A percentile compares a stretch with the other conserved stretches of the same genome.
These are phyloP conservation scores for Xestia rhomboidea DNA, from an alignment of 2,888 invertebrate genomes.

Conservation along the genomic window DNA sequence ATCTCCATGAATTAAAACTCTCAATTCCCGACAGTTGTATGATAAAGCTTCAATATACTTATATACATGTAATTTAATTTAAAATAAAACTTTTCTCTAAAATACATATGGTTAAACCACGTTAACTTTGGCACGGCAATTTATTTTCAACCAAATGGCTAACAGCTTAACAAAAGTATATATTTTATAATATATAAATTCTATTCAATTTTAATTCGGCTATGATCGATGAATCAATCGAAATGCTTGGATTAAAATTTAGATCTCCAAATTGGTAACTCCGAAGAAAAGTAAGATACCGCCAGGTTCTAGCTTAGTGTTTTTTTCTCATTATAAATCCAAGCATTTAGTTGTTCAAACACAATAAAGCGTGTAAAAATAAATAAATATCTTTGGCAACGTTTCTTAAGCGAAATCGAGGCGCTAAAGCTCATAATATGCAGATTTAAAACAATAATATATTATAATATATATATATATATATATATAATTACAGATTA, in stretches of 20 bases:
- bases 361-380: conserved; percentile 60
- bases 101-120: conserved; percentile 73
- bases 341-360: conserved; percentile 46
- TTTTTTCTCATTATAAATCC: conserved; percentile 23
- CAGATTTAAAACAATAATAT: conserved; percentile 60
- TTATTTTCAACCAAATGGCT: conserved; percentile 68
- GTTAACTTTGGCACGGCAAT: conserved; percentile 81
- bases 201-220: conserved; percentile 65
- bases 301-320: neutral
- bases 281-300: neutral
- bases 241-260: conserved; percentile 49
- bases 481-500: conserved; percentile 55
- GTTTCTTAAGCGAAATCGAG: conserved; percentile 68
- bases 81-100: conserved; percentile 65
- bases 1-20: conserved; percentile 47
- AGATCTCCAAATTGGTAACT: neutral
- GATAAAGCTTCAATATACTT: conserved; percentile 66
- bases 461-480: too few species aligned
- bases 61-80: conserved; percentile 46
- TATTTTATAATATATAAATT: conserved; percentile 46
- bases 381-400: conserved; percentile 74
- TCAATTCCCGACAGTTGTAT: conserved; percentile 60
- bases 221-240: conserved; percentile 44
- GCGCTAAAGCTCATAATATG: conserved; percentile 66
- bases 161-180: conserved; percentile 57